Evolutionary conservation across 2,888 invertebrate genomes (phyloP), one percentile per base, ranked within the genome.

Genomic region (Agapetus fuscipes): DNA sequence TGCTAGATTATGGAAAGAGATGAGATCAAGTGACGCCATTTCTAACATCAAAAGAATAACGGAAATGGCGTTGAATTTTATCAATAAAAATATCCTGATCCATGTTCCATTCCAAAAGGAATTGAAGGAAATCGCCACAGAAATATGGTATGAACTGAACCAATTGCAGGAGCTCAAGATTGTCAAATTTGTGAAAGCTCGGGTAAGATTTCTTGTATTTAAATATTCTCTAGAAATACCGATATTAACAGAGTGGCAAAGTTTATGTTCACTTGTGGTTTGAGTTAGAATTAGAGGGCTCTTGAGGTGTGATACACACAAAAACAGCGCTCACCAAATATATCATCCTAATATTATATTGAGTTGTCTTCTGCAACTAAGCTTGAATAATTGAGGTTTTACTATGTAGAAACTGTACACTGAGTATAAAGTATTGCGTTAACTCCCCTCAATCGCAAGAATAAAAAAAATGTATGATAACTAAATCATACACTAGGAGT

Each of bases 11-110:
- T 88, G 87, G 57, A 78, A 78, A 39, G 88, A 89, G 52, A 70
- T 89, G 5, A 74, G 78, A 34, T 76, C 78, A 39, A 83, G 88
- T 54, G 87, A 87, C 52, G 71, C 84, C 0, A 66, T 87, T 15
- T 83, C 83, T 0, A 87, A 85, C 56, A 68, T 87, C 24, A 78
- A 78, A 54, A 88, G 87, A 54, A 89, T 89, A 59, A 72, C 75
- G 1, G 65, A 62, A 29, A 69, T 83, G 30, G 59, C 80, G 0
- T 78, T 80, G 68, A 72, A 75, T 45, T 78, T 82, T 43, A 51
- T 83, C 4, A 74, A 74, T 49, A 78, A 80, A 38, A 78, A 78
- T 51, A 80, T 80, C 52, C 73, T 80, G 42, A 71, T 73, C 30
- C 60, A 76, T 43, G 74, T 82, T 17, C 81, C 81, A 1, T 82